Base-by-base conservation (phyloP, 2,797 vertebrate genomes). In the Benthosema pterotum region DNA sequence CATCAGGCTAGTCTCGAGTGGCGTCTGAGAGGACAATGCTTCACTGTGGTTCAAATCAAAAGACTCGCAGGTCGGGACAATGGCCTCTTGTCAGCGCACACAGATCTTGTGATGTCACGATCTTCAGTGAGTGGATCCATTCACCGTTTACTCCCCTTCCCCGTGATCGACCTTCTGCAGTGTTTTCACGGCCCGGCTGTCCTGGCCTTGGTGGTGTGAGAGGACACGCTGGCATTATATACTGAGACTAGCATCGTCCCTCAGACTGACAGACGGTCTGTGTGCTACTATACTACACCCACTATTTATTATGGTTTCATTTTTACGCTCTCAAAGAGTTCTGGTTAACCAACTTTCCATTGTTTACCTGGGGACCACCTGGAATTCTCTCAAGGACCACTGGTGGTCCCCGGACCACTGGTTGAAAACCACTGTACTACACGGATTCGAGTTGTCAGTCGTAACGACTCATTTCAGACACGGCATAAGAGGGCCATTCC, bases 11-110 rank as follows among this genome's bases (percentile, higher is more conserved):
- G 83, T 83, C 82, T 89, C 48, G 83, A 90, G 84, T 80, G 83
- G 79, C 72, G 86, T 91, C 87, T 89, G 81, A 85, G 72, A 77
- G 74, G 66, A 89, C 87, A 91, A 84, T 85, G 79, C 69, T 63
- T 64, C 79, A 85, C 68, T 92, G 84, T 88, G 67, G 72, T 71
- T 83, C 77, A 55, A 70, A 87, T 87, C 87, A 89, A 91, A 32
- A 88, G 87, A 76, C 74, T 74, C 65, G 25, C 73, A 86, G 79
- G 79, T 85, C 77, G 72, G 72, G 67, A 90, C 78, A 88, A 63
- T 80, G 74, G 60, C 66, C 71, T 67, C 60, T 86, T 89, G 85
- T 88, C 65, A 65, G 57, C 50, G 16, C 67, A 58, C 2, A 14
- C 60, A 66, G 9, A 63, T 67, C 73, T 71, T 83, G 80, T 83